These are phyloP conservation scores for Eilema caniola DNA, from an alignment of 2,888 invertebrate species.

Conservation along the genomic window DNA sequence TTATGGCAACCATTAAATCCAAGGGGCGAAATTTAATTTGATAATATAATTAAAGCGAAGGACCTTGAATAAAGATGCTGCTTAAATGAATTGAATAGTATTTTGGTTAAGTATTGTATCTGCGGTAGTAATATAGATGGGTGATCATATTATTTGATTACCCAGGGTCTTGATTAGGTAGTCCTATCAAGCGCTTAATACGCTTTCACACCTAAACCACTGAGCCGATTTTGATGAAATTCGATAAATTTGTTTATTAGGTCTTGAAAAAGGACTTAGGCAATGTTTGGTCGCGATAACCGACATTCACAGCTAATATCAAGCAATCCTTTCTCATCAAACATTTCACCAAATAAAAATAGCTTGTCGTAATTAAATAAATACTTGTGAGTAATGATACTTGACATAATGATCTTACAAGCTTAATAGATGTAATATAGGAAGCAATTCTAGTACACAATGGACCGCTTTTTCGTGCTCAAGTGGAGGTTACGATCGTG, in stretches of 20 bases:
- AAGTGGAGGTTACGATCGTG: background rate
- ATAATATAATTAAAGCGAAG: background rate
- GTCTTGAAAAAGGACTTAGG: no score
- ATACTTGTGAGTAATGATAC: background rate
- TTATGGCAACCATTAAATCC: background rate
- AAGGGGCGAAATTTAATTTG: background rate
- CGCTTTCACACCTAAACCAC: no score
- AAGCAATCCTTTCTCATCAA: no score
- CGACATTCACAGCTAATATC: no score
- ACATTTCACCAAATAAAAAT: no score
- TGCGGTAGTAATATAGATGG: no score
- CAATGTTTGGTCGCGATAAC: no score
- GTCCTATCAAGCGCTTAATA: no score
- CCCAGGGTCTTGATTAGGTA: no score
- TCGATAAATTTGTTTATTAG: no score
- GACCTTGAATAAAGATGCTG: background rate
- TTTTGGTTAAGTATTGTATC: background rate
- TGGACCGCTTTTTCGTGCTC: background rate
- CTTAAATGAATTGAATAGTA: background rate
- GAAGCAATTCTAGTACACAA: background rate
- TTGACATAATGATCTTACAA: background rate
- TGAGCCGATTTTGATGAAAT: no score
- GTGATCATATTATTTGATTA: no score
- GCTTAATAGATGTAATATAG: background rate
- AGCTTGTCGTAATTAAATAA: background rate